Base-by-base conservation (phyloP, 2,113 vertebrate species). In the Corythoichthys haematopterus region DNA sequence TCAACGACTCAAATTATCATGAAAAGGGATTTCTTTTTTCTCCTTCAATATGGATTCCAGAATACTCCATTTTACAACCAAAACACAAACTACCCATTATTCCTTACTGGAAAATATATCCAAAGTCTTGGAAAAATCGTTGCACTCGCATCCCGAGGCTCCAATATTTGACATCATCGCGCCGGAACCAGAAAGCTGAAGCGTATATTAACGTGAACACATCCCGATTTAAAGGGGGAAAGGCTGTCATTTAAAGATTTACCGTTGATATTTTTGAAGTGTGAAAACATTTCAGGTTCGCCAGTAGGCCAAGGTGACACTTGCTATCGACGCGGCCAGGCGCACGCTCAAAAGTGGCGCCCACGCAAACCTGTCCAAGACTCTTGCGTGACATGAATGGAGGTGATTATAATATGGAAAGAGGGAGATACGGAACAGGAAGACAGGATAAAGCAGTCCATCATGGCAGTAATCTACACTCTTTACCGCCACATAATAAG, bases 261-360 rank as follows among this genome's bases (percentile, higher is more conserved):
- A 52, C 16, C 33, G 55, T 36, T 57, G 55, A 57, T 57, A 57
- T 4, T 57, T 57, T 6, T 36, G 11, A 57, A 36, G 33, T 11
- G 13, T 36, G 33, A 57, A 57, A 57, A 14, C 33, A 14, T 57
- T 33, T 57, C 55, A 57, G 55, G 33, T 57, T 57, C 5, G 33
- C 55, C 52, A 55, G 52, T 3, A 55, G 52, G 52, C 52, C 55
- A 36, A 57, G 55, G 55, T 57, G 33, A 36, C 55, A 57, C 55
- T 28, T 33, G 33, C 53, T 14, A 56, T 13, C 12, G 33, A 56
- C 55, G 6, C 28, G 5, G 52, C 20, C 20, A 33, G 52, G 3
- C 52, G 9, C 52, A 28, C 20, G 33, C 28, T 35, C 33, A 36
- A 57, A 57, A 55, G 20, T 12, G 55, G 55, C 33, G 33, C 55